Base-by-base conservation (phyloP, 2,113 vertebrate species). In the Sphaerodactylus townsendi region DNA sequence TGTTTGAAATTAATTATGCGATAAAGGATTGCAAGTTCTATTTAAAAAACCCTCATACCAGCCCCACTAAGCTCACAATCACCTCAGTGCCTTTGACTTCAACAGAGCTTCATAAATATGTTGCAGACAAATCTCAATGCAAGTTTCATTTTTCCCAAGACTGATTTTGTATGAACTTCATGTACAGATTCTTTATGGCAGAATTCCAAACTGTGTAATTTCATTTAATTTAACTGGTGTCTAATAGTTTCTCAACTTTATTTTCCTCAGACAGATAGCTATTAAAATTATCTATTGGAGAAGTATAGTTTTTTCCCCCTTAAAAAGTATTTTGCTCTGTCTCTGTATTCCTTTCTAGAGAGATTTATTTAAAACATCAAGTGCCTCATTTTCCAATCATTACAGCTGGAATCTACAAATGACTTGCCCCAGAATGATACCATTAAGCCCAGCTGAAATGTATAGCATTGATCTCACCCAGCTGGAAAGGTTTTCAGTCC, bases 241-340 rank as follows among this genome's bases (percentile, higher is more conserved):
- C 30, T 75, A 83, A 77, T 81, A 53, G 21, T 86, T 89, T 90
- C 85, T 82, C 9, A 87, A 74, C 39, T 66, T 62, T 86, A 75
- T 76, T 81, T 84, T 82, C 70, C 86, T 70, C 84, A 91, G 88
- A 87, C 53, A 78, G 87, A 68, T 17, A 88, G 75, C 65, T 41
- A 91, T 62, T 88, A 86, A 88, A 91, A 87, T 87, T 89, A 89
- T 92, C 62, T 88, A 65, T 86, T 86, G 35, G 3, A 88, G 73
- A 82, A 88, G 19, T 48, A 23, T 75, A 90, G 76, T 37, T 90
- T 81, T 85, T 41, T 44, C 87, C 84, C 73, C 41, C 56, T 74
- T 25, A 30, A 70, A 66, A 79, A 87, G 48, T 80, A 81, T 82
- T 44, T 91, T 90, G 73, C 56, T 91, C 89, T 13, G 39, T 28